Evolutionary conservation across 1,140 invertebrate species (phyloP).

Genomic region (Caenorhabditis remanei): DNA sequence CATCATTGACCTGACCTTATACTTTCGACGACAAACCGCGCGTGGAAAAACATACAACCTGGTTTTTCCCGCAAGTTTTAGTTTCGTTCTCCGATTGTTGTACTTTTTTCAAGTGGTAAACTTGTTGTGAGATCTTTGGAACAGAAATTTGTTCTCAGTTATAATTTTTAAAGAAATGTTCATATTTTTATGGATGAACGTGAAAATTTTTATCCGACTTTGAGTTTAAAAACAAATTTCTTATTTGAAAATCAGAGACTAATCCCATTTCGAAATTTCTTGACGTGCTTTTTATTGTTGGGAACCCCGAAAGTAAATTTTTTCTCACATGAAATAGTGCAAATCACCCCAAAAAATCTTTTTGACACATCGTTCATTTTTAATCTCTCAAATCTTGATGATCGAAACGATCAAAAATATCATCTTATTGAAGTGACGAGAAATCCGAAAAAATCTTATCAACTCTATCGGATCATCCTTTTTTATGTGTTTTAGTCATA

Average conservation of each 20-base stretch:
- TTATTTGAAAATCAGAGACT: no score
- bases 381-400: neutral
- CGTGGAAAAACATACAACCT: neutral
- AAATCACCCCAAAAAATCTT: no score
- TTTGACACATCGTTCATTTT: neutral
- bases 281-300: no score
- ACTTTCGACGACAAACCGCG: constrained; percentile 6
- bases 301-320: no score
- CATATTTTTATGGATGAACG: no score
- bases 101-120: neutral
- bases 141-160: no score
- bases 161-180: no score
- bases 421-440: neutral
- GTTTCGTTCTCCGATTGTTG: neutral
- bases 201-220: no score
- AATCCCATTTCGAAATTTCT: no score
- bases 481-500: neutral
- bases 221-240: no score
- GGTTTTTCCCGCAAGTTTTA: neutral
- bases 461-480: neutral
- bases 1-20: constrained; percentile 41
- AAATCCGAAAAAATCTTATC: neutral
- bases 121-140: neutral
- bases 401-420: neutral
- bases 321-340: no score